Base-by-base conservation (phyloP, 2,888 invertebrate genomes). In the Euplexia lucipara region DNA sequence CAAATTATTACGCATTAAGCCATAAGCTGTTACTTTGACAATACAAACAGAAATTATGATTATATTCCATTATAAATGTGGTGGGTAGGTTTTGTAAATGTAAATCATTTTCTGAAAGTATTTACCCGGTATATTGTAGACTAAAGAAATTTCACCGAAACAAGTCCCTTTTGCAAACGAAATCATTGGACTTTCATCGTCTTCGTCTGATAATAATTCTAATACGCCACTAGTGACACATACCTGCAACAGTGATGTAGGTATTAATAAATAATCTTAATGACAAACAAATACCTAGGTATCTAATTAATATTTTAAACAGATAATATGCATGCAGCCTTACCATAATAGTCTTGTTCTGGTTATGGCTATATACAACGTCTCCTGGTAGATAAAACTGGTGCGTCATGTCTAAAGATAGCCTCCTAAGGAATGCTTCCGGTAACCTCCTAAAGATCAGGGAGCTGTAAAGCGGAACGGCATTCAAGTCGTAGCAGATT, bases 311-410 rank as follows among this genome's bases (percentile, higher is more conserved):
- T 57, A 76, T 69, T 64, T 60, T 58, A 62, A 72, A 74, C 61
- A 65, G 58, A 35, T 59, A 48, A 34, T 75, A 48, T 62, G 41
- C 35, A 70, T 54, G 66, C 65, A 63, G n/a, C 14, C 22, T 88
- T 90, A 95, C 96, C 96, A 96, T 96, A 83, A 91, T 90, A 77
- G 93, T 93, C 86, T 96, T 96, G 73, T 94, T 92, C 77, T 94
- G 92, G 77, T 93, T 93, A 74, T 95, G 94, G 74, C 88, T 92
- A 78, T 92, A 96, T 76, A 96, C 94, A 78, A 92, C 87, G 78
- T 96, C 95, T 20, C 95, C 96, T 4, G 95, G 93, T 79, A 95
- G 90, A 86, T 94, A 95, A 86, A 95, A 95, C 73, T 95, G 94
- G 74, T 95, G 95, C 80, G 88, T 91, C 95, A 96, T 96, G 39